Conservation (phyloP, 2,797 vertebrate species). For the Helostoma temminkii region DNA sequence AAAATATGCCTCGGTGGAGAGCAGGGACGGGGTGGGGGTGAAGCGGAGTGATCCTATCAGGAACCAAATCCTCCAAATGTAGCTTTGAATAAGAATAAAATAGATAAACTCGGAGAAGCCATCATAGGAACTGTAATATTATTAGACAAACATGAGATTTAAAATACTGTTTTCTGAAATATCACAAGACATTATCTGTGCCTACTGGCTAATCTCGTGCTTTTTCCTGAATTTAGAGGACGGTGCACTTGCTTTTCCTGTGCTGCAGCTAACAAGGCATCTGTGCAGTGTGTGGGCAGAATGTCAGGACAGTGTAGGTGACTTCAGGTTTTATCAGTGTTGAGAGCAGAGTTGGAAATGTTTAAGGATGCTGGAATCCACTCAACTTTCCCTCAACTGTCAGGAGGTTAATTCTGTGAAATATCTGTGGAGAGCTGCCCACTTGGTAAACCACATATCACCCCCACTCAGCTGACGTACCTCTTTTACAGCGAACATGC, state of each 20-base stretch:
- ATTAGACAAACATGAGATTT: slow-evolving; percentile 71
- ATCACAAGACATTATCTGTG: slow-evolving; percentile 55
- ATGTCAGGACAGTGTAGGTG: slow-evolving; percentile 45
- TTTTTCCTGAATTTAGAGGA: slow-evolving; percentile 51
- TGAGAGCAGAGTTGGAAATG: slow-evolving; percentile 34
- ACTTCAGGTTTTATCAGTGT: slow-evolving; percentile 52
- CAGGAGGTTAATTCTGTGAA: slow-evolving; percentile 62
- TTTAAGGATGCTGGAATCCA: slow-evolving; percentile 40
- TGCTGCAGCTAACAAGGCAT: slow-evolving; percentile 35
- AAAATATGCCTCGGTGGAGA: slow-evolving; percentile 55
- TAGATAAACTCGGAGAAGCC: slow-evolving; percentile 67
- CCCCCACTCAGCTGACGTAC: slow-evolving; percentile 15
- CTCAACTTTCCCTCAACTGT: slow-evolving; percentile 56
- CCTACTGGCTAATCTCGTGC: slow-evolving; percentile 43
- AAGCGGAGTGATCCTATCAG: slow-evolving; percentile 65
- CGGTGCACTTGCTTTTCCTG: slow-evolving; percentile 29
- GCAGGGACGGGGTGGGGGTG: not conserved
- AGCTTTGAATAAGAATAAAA: slow-evolving; percentile 78
- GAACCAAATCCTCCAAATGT: slow-evolving; percentile 74
- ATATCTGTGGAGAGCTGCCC: slow-evolving; percentile 41
- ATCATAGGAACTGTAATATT: slow-evolving; percentile 61
- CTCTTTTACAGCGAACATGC: not conserved
- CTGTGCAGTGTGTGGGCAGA: slow-evolving; percentile 53
- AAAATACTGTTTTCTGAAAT: slow-evolving; percentile 57
- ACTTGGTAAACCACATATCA: slow-evolving; percentile 39